Evolutionary conservation across 2,797 vertebrate species (phyloP), one percentile per base, ranked within the genome.

Genomic region (Sebastes glaucus): DNA sequence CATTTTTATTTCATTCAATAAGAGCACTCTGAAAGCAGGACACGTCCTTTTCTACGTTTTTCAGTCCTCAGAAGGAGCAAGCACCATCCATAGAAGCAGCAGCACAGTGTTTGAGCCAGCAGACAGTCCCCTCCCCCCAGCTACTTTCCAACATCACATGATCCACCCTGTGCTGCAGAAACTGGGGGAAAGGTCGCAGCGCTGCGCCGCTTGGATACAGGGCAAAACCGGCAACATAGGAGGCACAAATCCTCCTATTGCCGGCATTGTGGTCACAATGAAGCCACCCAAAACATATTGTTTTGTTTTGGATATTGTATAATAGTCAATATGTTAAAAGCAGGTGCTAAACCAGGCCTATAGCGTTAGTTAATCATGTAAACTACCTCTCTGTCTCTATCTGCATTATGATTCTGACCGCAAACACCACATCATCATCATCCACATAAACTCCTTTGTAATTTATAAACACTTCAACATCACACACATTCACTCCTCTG

Each of bases 131-230:
- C 79, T 87, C 94, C 95, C 91, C 91, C 87, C 92, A 81, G 87
- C 74, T 59, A 61, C 77, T 85, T 71, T 67, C 49, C 77, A 69
- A 2, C 90, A 79, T 95, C 96, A 96, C 96, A 93, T 96, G 96
- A 96, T 82, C 80, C 74, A 59, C 87, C 88, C 89, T 65, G 84
- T 68, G 91, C 91, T 68, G 90, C 92, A 87, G 90, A 92, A 96
- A 96, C 91, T 96, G 63, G 96, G 96, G 92, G 94, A 96, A 96
- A 96, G 96, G 95, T 96, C 95, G 92, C 89, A 74, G 87, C 81
- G 27, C 82, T 72, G 20, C 67, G 67, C 88, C 85, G 91, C 90
- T 85, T 84, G 10, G 67, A 88, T 61, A 88, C 90, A 30, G 69
- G 72, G 13, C 7, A 20, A 81, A 88, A 81, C 85, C 9, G 69